Evolutionary conservation across 2,888 invertebrate species (phyloP).

Genomic region (Nemurella pictetii): DNA sequence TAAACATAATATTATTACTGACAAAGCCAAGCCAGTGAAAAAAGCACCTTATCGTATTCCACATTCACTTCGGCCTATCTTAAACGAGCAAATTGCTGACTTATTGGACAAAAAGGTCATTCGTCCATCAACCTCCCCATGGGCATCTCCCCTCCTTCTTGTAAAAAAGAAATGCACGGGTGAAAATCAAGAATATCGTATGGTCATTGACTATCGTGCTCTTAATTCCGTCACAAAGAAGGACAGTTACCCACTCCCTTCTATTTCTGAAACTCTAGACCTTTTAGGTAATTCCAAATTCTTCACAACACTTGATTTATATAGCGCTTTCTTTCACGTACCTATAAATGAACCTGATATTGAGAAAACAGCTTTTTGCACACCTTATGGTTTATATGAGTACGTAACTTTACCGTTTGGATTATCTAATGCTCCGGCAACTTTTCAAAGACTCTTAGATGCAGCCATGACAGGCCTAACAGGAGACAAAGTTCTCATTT

Average conservation of each 20-base stretch:
- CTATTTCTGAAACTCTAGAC: conserved; percentile 46
- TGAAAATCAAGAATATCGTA: conserved; percentile 38
- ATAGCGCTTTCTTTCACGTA: conserved; percentile 25
- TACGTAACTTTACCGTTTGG: conserved; percentile 31
- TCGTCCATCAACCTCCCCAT: too few relatives aligned
- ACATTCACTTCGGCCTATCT: too few relatives aligned
- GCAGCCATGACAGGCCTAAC: background rate
- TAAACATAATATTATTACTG: too few relatives aligned
- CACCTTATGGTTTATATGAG: conserved; percentile 34
- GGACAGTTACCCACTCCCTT: conserved; percentile 46
- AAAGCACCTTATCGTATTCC: too few relatives aligned
- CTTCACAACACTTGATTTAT: conserved; percentile 28
- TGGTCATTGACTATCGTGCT: conserved; percentile 46
- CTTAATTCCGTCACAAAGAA: conserved; percentile 46
- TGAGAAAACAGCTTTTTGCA: conserved; percentile 19
- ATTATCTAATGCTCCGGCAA: conserved; percentile 5
- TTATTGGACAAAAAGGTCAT: too few relatives aligned
- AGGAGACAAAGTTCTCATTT: conserved; percentile 30
- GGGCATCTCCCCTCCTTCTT: too few relatives aligned
- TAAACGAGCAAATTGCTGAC: too few relatives aligned
- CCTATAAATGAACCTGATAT: conserved; percentile 2
- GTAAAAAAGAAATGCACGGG: conserved; percentile 47
- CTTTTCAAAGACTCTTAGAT: conserved; percentile 25
- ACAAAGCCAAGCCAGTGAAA: too few relatives aligned
- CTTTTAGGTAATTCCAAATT: conserved; percentile 43